These are phyloP conservation scores for Leptarthrus brevirostris DNA, from an alignment of 2,888 invertebrate genomes.

Conservation along the genomic window DNA sequence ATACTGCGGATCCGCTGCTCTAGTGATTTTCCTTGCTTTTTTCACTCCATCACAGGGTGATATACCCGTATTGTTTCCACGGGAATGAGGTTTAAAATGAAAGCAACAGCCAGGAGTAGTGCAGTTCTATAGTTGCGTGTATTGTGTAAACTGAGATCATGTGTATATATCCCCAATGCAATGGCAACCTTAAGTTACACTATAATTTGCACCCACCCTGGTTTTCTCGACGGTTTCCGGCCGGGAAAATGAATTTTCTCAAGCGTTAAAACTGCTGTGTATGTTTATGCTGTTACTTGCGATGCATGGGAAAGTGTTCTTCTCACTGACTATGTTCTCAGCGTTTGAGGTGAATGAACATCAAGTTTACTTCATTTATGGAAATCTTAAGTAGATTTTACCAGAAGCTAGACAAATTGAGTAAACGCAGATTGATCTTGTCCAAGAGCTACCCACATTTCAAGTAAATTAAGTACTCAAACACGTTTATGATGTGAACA, in stretches of 20 bases:
- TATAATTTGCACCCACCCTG: conserved; percentile 2
- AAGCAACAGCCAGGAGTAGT: background rate
- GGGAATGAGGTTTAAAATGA: background rate
- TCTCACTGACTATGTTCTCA: background rate
- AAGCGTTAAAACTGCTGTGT: conserved; percentile 5
- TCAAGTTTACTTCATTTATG: background rate
- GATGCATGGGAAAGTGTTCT: conserved; percentile 1
- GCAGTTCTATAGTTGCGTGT: background rate
- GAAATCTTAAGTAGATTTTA: background rate
- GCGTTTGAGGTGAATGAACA: conserved; percentile 2
- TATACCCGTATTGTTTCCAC: too few relatives aligned
- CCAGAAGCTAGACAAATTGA: too few relatives aligned
- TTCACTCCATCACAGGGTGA: too few relatives aligned
- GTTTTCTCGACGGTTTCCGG: background rate
- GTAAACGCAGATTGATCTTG: too few relatives aligned
- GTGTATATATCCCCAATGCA: background rate
- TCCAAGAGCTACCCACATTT: too few relatives aligned
- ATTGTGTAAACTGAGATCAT: background rate
- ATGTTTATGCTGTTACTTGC: background rate
- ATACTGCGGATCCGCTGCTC: background rate
- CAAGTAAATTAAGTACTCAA: too few relatives aligned
- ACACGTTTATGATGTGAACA: too few relatives aligned
- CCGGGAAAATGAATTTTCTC: background rate
- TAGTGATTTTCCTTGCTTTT: too few relatives aligned
- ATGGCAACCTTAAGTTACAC: background rate